These are phyloP conservation scores for Bugula neritina DNA, from an alignment of 2,888 invertebrate genomes.

Conservation along the genomic window DNA sequence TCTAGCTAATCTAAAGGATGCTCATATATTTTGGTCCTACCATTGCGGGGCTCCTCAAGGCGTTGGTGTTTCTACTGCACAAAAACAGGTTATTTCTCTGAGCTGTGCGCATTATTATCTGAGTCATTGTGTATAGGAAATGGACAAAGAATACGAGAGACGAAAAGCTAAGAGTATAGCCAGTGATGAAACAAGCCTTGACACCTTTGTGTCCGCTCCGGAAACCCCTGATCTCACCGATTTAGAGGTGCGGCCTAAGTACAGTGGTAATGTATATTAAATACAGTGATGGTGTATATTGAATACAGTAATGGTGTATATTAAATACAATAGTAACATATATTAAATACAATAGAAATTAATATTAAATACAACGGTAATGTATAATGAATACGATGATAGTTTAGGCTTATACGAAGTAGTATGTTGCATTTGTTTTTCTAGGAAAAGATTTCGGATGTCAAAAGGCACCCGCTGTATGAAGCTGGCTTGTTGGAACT, in stretches of 20 bases:
- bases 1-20: too few species aligned
- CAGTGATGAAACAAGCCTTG: slow-evolving; percentile 54
- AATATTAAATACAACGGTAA: too few species aligned
- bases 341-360: too few species aligned
- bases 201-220: slow-evolving; percentile 91
- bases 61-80: background rate
- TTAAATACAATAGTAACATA: too few species aligned
- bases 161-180: slow-evolving; percentile 33
- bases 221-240: slow-evolving; percentile 57
- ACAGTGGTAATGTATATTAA: background rate
- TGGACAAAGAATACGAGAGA: slow-evolving; percentile 41
- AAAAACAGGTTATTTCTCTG: background rate
- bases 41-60: too few species aligned
- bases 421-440: background rate
- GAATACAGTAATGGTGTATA: background rate
- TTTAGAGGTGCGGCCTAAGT: slow-evolving; percentile 36
- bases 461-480: slow-evolving; percentile 65
- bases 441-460: background rate
- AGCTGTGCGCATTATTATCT: background rate
- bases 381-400: background rate
- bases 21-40: too few species aligned
- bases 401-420: background rate
- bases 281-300: background rate
- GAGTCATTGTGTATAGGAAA: slow-evolving; percentile 31
- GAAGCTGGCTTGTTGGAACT: slow-evolving; percentile 76